A percentile compares a stretch with the other conserved stretches of the same genome.
Conservation (phyloP, 2,113 vertebrate species). For the Pyxicephalus adspersus region DNA sequence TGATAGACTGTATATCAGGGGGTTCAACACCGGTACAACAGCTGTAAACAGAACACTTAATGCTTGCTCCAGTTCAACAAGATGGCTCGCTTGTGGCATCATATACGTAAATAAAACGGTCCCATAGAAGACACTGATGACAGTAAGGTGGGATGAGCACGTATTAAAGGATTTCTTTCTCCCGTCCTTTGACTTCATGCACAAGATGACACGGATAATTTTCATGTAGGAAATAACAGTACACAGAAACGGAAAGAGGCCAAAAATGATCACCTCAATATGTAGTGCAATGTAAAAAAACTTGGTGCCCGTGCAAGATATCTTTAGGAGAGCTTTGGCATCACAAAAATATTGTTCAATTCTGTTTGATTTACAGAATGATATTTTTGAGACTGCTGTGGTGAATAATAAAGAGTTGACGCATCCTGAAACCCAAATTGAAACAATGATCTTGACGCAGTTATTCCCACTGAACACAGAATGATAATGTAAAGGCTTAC, state of each 20-base stretch:
- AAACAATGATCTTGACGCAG: neutral
- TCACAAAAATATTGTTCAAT: constrained; percentile 62
- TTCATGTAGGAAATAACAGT: neutral
- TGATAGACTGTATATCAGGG: too few species aligned
- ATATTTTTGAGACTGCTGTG: neutral
- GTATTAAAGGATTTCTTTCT: too few species aligned
- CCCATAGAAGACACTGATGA: neutral
- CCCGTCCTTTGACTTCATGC: too few species aligned
- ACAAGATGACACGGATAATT: too few species aligned
- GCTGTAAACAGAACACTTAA: too few species aligned
- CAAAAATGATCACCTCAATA: neutral
- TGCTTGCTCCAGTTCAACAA: too few species aligned
- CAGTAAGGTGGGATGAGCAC: neutral
- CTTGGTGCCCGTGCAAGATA: neutral
- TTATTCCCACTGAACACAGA: neutral
- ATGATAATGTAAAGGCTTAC: too few species aligned
- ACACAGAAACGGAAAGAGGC: neutral
- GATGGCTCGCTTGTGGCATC: too few species aligned
- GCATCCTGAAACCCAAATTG: neutral
- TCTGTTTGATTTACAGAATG: neutral
- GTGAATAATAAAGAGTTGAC: neutral
- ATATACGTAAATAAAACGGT: neutral
- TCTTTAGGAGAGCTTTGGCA: neutral
- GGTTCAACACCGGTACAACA: too few species aligned
- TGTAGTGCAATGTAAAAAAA: neutral